Evolutionary conservation across 2,797 vertebrate genomes (phyloP), one percentile per base, ranked within the genome.

Genomic region (Chiloscyllium punctatum): DNA sequence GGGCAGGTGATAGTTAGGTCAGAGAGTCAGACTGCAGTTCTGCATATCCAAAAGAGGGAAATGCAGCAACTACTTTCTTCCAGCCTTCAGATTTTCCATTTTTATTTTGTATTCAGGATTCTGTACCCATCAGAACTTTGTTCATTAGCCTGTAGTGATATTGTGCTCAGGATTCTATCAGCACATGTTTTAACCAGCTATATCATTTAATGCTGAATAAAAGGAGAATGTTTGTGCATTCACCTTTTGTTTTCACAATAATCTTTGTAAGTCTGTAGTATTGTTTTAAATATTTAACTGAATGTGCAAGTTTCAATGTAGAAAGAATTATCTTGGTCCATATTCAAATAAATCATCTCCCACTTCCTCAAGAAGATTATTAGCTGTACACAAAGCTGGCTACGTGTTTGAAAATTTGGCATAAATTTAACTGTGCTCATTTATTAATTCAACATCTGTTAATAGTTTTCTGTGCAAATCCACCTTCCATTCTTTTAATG

Each of bases 391-490:
- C 3, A 90, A 90, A 90, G 88, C 71, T 77, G 27, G 72, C 71
- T 77, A 77, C n/a, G 48, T 77, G 42, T 74, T 72, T 77, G n/a
- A 30, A 95, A 95, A n/a, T 77, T 94, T 95, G 72, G 42, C 25
- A 77, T 30, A 95, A 16, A 13, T 69, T 23, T 69, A 92, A 92
- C 21, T 30, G 4, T 68, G 66, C 62, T 74, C 94, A n/a, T 25
- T 95, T 77, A 42, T 66, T 77, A 77, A 77, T 95, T n/a, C 30
- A 15, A n/a, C 69, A 95, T 77, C 94, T 95, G 94, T 95, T 77
- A 57, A 51, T 95, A 69, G 42, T 95, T 77, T 71, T 95, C 72
- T 33, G 1, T 72, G 23, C 2, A 21, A 51, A 30, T 21, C 71
- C 42, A 95, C 68, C 71, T 18, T 72, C 51, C 71, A 57, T 74